Percentiles rank a stretch among this genome's conserved stretches.
phyloP scores from a whole-genome alignment of 1,140 invertebrate genomes.

The Apolygus lucorum region DNA sequence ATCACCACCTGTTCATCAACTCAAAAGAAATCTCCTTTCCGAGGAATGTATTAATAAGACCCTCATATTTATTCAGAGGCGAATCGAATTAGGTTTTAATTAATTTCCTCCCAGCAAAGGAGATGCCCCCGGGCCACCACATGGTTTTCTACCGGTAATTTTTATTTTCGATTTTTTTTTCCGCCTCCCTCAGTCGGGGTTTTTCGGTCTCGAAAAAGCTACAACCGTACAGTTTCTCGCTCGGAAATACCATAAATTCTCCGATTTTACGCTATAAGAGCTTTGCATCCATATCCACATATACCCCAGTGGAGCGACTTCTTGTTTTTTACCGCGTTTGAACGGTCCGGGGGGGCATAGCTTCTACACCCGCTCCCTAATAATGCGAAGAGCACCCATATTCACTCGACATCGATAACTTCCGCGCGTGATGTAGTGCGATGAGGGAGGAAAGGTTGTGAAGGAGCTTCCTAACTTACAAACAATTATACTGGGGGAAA shows the following conservation, averaged over 20 bases:
- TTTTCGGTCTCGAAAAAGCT: background rate
- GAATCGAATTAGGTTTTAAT: background rate
- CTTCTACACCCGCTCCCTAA: too few species aligned
- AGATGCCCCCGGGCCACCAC: background rate
- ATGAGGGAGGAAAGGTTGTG: too few species aligned
- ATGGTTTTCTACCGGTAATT: background rate
- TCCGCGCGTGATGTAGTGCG: too few species aligned
- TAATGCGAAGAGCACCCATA: too few species aligned
- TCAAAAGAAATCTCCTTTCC: background rate
- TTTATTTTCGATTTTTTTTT: background rate
- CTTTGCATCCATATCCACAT: background rate
- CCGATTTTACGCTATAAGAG: background rate
- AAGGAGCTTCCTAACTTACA: too few species aligned
- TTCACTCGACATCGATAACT: too few species aligned
- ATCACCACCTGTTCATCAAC: background rate
- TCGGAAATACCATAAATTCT: background rate
- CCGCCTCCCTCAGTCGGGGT: background rate
- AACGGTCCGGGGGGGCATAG: too few species aligned
- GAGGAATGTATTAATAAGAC: background rate
- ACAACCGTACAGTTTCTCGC: background rate
- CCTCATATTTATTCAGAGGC: slow-evolving; percentile 1
- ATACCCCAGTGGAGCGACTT: background rate
- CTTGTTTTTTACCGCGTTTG: background rate
- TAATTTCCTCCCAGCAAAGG: background rate
- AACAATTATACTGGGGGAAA: too few species aligned